phyloP scores from a whole-genome alignment of 2,888 invertebrate species.

The Ectemnius lituratus region DNA sequence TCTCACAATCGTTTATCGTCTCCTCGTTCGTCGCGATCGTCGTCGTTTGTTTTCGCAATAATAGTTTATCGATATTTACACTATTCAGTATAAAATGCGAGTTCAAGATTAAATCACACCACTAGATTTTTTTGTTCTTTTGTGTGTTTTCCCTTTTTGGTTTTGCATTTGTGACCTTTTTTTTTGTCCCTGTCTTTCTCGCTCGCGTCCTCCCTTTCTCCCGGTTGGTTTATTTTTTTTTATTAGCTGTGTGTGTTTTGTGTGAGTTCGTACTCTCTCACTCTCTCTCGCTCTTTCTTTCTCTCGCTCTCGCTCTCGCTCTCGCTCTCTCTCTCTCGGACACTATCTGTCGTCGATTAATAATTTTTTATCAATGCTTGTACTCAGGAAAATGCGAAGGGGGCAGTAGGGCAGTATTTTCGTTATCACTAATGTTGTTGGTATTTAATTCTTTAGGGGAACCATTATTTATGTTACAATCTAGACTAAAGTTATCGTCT shows the following conservation, averaged over 20 bases:
- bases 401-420: constrained; percentile 76
- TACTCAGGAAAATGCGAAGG: constrained; percentile 76
- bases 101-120: constrained; percentile 76
- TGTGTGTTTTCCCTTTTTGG: constrained; percentile 15
- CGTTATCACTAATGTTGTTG: constrained; percentile 76
- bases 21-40: constrained; percentile 31
- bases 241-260: background rate
- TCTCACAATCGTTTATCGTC: background rate
- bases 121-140: constrained; percentile 62
- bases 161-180: background rate
- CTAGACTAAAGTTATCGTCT: constrained; percentile 76
- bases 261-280: too few relatives aligned
- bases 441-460: constrained; percentile 72
- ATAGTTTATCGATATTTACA: constrained; percentile 76
- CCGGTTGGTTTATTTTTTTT: constrained; percentile 17
- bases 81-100: constrained; percentile 77
- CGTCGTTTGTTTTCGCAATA: constrained; percentile 60
- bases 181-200: constrained; percentile 4
- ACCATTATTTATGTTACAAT: constrained; percentile 76
- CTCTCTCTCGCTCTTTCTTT: background rate
- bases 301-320: background rate
- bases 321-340: constrained; percentile 46
- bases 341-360: constrained; percentile 76
- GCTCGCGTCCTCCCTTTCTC: constrained; percentile 7
- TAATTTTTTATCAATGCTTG: constrained; percentile 75